Conservation (phyloP, 1,140 invertebrate genomes). For the Pogonognathellus flavescens region DNA sequence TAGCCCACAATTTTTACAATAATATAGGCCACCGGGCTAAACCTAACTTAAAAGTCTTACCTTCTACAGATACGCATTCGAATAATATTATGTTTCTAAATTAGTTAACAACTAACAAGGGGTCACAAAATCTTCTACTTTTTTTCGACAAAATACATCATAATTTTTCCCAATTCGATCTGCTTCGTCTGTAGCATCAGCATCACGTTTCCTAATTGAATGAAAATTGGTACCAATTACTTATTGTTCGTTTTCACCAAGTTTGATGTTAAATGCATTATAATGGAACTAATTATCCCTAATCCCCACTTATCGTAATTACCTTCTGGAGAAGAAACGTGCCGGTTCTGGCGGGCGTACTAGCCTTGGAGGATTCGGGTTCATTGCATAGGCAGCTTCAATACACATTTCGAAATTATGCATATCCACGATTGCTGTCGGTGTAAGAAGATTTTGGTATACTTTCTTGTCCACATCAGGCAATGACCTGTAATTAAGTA, state of each 20-base stretch:
- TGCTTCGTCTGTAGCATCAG: neutral
- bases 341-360: slow-evolving; percentile 17
- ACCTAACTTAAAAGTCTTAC: no score
- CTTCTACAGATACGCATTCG: no score
- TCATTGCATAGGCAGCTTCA: slow-evolving; percentile 52
- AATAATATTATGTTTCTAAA: no score
- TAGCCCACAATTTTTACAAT: no score
- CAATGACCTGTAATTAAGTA: slow-evolving; percentile 38
- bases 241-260: no score
- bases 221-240: neutral
- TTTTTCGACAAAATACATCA: slow-evolving; percentile 42
- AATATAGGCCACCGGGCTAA: no score
- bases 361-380: slow-evolving; percentile 35
- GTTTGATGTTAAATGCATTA: no score
- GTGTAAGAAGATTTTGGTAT: slow-evolving; percentile 51
- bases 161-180: neutral
- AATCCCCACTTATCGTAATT: no score
- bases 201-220: neutral
- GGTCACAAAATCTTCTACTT: neutral
- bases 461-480: slow-evolving; percentile 50
- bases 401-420: slow-evolving; percentile 59
- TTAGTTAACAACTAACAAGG: slow-evolving; percentile 51
- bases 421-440: slow-evolving; percentile 55
- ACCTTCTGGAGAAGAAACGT: neutral
- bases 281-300: no score